Evolutionary conservation across 2,113 vertebrate species (phyloP), one percentile per base, ranked within the genome.

Genomic region (Gopherus flavomarginatus): DNA sequence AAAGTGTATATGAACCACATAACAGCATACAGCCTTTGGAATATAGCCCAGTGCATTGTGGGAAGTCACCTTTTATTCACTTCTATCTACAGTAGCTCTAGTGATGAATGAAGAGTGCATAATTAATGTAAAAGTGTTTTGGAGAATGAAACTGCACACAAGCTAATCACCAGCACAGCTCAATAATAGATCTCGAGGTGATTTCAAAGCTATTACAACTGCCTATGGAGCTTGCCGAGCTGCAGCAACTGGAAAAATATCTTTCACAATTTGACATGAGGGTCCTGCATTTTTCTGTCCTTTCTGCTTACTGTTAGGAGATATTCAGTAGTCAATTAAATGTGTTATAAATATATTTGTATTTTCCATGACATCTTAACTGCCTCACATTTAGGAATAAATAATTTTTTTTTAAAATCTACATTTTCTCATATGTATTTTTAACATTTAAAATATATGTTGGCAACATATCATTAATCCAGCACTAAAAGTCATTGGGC

Each of bases 171-270:
- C 95, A 92, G 7, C 78, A 89, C 81, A 92, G 87, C 81, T 81
- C 79, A 85, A 59, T 86, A 85, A 85, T 87, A 87, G 87, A 81
- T 35, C 94, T 77, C 0, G 9, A 84, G 92, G 95, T 92, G 91
- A 87, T 94, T 96, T 97, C 86, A 31, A 92, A 52, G 86, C 89
- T 91, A 94, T 95, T 96, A 92, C 79, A 95, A 91, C 53, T 93
- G 97, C 96, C 97, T 96, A 92, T 97, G 97, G 97, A 97, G 95
- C 88, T 57, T 95, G 91, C 50, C 3, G 38, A 95, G 86, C 88
- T 90, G 85, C 85, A 94, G 35, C 31, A 92, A 86, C 72, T 90
- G 59, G 53, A 88, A 91, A 93, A 96, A 83, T 62, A 85, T 59
- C 81, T 91, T 93, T 94, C 95, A 92, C 91, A 92, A 83, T 94